Evolutionary conservation across 2,113 vertebrate genomes (phyloP), one percentile per base, ranked within the genome.

Genomic region (Alligator sinensis): DNA sequence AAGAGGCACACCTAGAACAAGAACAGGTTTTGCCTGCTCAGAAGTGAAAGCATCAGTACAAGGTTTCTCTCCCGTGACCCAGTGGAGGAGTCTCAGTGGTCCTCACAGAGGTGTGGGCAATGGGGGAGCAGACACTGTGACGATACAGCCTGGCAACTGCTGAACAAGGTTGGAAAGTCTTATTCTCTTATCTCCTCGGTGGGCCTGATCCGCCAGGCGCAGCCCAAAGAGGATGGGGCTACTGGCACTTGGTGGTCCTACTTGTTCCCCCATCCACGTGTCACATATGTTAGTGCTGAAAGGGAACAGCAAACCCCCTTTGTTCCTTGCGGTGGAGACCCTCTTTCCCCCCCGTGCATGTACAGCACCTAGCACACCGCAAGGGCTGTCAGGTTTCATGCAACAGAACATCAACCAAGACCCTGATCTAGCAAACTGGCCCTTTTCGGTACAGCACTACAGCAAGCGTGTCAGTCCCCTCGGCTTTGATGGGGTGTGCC

Each of bases 111-210:
- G 82, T 78, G 72, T 87, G 30, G 11, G 27, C 15, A 61, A 34
- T 14, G 64, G 34, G 86, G 14, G 21, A 34, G 14, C 15, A 25
- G 0, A 0, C 0, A 2, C 1, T 6, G 54, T 66, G 34, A 72
- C 80, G 34, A 38, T 80, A 0, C 2, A 76, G n/a, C 17, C 87
- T 47, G 70, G 21, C 57, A 10, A 78, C 21, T 34, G 59, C 16
- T 27, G n/a, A 57, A 11, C 13, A n/a, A 14, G 18, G 5, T 80
- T n/a, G 66, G 91, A 92, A 58, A 25, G 2, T 91, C 89, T 77
- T 75, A 28, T 47, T 76, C 58, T 77, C 74, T 30, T 64, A 9
- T 54, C 57, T 24, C 47, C 5, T 16, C 22, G 7, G 14, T 12
- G 18, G 7, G 6, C 80, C 60, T 88, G 47, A 54, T 87, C 19